A percentile compares a stretch with the other conserved stretches of the same genome.
phyloP scores from a whole-genome alignment of 1,140 invertebrate species.

The Metopolophium dirhodum region DNA sequence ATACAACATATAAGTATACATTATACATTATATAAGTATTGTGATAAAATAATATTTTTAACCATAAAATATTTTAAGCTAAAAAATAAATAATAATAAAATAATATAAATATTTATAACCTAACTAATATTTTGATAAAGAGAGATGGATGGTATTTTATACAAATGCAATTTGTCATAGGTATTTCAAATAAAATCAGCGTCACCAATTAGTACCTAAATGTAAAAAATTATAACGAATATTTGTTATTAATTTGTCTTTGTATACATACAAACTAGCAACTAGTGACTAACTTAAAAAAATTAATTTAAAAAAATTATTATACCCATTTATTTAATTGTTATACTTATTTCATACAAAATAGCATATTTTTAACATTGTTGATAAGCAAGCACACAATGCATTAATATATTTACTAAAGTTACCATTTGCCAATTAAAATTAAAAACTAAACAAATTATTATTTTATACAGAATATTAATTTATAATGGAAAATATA shows the following conservation, averaged over 20 bases:
- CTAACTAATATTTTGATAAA: too few relatives aligned
- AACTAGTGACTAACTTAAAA: background rate
- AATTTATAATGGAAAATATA: background rate
- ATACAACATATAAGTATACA: too few relatives aligned
- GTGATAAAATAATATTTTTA: background rate
- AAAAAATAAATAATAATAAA: background rate
- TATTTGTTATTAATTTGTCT: background rate
- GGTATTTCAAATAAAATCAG: background rate
- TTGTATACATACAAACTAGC: background rate
- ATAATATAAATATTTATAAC: background rate
- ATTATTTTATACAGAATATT: background rate
- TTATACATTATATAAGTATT: background rate
- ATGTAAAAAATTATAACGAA: background rate
- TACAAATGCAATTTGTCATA: background rate
- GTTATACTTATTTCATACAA: background rate
- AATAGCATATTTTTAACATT: slow-evolving; percentile 1
- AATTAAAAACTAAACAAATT: background rate
- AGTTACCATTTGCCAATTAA: background rate
- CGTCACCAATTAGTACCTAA: background rate
- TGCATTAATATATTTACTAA: background rate
- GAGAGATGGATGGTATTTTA: background rate
- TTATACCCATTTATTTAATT: background rate
- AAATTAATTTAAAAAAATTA: background rate
- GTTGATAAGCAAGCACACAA: background rate
- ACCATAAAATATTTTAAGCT: too few relatives aligned